phyloP scores from a whole-genome alignment of 2,113 vertebrate species.

The Polyodon spathula region DNA sequence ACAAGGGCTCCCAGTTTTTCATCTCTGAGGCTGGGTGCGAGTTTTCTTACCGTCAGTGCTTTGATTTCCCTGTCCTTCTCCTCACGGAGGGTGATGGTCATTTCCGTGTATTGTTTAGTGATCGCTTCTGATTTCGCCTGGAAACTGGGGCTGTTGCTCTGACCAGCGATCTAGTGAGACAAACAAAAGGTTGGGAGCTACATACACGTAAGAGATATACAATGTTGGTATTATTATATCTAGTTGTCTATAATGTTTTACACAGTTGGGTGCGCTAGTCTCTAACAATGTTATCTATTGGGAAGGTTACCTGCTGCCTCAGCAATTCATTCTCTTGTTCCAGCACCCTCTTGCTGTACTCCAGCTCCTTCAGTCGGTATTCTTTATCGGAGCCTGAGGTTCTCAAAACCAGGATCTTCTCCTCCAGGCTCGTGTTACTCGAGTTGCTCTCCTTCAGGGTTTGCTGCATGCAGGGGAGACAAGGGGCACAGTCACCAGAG shows the following conservation, averaged over 20 bases:
- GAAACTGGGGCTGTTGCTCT: constrained; percentile 46
- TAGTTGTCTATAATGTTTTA: neutral
- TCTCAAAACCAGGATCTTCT: constrained; percentile 53
- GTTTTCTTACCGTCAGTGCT: constrained; percentile 62
- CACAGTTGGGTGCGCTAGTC: too few species aligned
- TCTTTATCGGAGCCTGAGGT: constrained; percentile 60
- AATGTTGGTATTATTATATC: neutral
- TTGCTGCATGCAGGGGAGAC: constrained; percentile 43
- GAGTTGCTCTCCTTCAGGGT: constrained; percentile 62
- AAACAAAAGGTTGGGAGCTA: neutral
- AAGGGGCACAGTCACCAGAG: too few species aligned
- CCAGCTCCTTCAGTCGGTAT: constrained; percentile 77
- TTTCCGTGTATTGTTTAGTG: constrained; percentile 74
- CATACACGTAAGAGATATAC: neutral
- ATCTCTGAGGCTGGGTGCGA: neutral
- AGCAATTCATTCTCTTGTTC: constrained; percentile 85
- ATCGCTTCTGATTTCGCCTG: constrained; percentile 77
- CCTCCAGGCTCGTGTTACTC: constrained; percentile 65
- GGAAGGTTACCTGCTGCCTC: constrained; percentile 65
- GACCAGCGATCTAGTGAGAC: constrained; percentile 48
- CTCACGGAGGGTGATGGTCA: constrained; percentile 61
- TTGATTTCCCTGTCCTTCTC: constrained; percentile 83
- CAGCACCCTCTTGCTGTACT: constrained; percentile 65
- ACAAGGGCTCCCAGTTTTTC: neutral
- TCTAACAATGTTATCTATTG: too few species aligned